Evolutionary conservation across 2,113 vertebrate genomes (phyloP), one percentile per base, ranked within the genome.

Genomic region (Emydocephalus ijimae): DNA sequence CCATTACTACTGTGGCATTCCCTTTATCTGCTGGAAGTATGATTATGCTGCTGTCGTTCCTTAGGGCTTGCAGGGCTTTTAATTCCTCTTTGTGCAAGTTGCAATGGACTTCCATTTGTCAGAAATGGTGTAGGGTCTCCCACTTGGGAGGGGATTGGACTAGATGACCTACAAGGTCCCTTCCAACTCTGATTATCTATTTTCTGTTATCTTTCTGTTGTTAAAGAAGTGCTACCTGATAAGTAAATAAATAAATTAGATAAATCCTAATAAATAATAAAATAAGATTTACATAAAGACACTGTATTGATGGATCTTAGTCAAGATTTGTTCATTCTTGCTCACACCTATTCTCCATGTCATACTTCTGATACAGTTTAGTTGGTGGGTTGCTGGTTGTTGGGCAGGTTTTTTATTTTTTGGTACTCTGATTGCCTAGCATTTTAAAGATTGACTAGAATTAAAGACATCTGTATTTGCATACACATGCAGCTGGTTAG

Each of bases 381-480:
- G 55, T 61, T 14, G 2, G 39, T 69, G 64, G 5, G 64, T 69
- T 69, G 64, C 14, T 69, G 64, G 29, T 69, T n/a, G 64, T 34
- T 69, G 64, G 64, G 14, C 4, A 14, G 11, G 12, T 14, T 34
- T 54, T 56, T 87, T 43, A 29, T 54, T 55, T 64, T 81, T 39
- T 39, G 69, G 39, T 39, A 90, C 23, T 85, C 55, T 64, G 29
- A 56, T 90, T 90, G 92, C 92, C 90, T 52, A 86, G 48, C 89
- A 87, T 90, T 90, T 64, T 93, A 86, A 93, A 87, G 52, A 93
- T 90, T 89, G 85, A 69, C 43, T 52, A 29, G 48, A 87, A 93
- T 93, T 87, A 93, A 93, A 93, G 74, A 90, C 89, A 93, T 93
- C 92, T 93, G 92, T 90, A 93, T 93, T 90, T 93, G 92, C 56